Percentiles rank a stretch among this genome's conserved stretches.
Conservation (phyloP, 2,888 invertebrate genomes). For the Callosobruchus maculatus region DNA sequence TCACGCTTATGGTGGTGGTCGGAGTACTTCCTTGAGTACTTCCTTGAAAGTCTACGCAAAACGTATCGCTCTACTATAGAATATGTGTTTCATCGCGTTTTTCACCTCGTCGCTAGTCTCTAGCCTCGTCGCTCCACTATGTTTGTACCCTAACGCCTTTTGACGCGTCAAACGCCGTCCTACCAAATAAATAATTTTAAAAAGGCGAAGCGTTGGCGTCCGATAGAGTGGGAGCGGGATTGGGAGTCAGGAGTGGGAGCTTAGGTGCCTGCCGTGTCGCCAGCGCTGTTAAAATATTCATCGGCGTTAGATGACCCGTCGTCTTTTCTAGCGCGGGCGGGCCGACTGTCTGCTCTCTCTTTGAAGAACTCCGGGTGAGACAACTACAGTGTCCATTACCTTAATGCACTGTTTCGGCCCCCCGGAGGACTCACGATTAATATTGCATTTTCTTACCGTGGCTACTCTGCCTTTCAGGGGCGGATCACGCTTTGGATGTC, state of each 20-base stretch:
- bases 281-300: neutral
- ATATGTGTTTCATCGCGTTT: too few relatives aligned
- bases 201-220: neutral
- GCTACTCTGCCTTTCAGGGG: constrained; percentile 13
- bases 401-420: constrained; percentile 50
- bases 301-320: constrained; percentile 1
- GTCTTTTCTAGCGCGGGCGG: neutral
- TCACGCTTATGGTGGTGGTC: too few relatives aligned
- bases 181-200: neutral
- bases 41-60: too few relatives aligned
- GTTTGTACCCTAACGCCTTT: neutral
- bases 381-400: constrained; percentile 43
- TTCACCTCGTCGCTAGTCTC: too few relatives aligned
- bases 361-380: neutral
- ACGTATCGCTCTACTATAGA: too few relatives aligned
- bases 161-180: neutral
- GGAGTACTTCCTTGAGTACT: too few relatives aligned
- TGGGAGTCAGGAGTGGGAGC: neutral
- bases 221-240: neutral
- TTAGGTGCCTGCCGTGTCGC: neutral
- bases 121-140: too few relatives aligned
- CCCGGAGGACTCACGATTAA: constrained; percentile 54
- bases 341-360: neutral
- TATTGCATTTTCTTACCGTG: constrained; percentile 58
- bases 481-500: neutral